Evolutionary conservation across 2,797 vertebrate species (phyloP), one percentile per base, ranked within the genome.

Genomic region (Paedocypris micromegethes): DNA sequence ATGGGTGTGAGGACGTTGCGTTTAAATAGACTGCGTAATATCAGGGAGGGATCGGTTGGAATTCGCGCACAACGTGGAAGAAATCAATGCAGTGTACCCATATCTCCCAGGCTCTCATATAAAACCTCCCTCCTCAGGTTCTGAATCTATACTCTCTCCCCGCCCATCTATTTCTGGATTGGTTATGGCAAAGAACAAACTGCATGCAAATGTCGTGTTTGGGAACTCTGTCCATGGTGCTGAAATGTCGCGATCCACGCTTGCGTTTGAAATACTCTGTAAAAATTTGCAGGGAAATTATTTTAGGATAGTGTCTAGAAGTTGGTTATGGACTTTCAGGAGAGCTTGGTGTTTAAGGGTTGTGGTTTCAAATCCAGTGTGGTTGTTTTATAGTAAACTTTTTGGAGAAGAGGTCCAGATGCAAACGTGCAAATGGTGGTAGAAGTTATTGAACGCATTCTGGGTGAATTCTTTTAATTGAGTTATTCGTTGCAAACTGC

Each of bases 81-180:
- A 78, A 75, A 75, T 89, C 83, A 88, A 81, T 79, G 82, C 80
- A 83, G 65, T 62, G 84, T 79, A 77, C 64, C 82, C 87, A 88
- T 89, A 81, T 84, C 87, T 75, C 75, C 78, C 76, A 68, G 64
- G 83, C 81, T 79, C 80, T 84, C 79, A 83, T 82, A 82, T 75
- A 80, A 79, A 77, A 75, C 73, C 74, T 73, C 75, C 72, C 81
- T 58, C 77, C 79, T 86, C 85, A 80, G 80, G 79, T 81, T 81
- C 85, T 81, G 82, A 62, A 63, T 77, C 75, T 73, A 76, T 70
- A 79, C 79, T 80, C 75, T 67, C 64, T 37, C 73, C 85, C 87
- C 88, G 84, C 83, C 88, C 86, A 85, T 79, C 75, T 45, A 50
- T 51, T 40, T 53, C 69, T 74, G 74, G 79, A 89, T 87, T 90